Evolutionary conservation across 1,140 invertebrate species (phyloP), one percentile per base, ranked within the genome.

Genomic region (Glomeris maerens): DNA sequence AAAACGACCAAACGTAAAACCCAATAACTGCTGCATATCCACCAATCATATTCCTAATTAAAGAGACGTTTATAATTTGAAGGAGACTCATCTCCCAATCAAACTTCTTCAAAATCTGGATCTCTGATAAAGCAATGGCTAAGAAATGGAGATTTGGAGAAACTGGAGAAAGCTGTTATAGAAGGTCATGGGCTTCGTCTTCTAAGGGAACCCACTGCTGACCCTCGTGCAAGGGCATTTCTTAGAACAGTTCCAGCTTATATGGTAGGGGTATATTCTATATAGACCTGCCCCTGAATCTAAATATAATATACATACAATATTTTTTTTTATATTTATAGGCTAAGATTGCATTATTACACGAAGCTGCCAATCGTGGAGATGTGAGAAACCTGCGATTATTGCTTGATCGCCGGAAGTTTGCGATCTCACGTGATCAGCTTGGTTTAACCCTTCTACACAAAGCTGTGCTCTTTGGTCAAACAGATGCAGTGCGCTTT

Each of bases 401-500:
- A n/a, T 61, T 78, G 5, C 57, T 81, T 17, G 72, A 76, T 31
- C 68, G 77, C 52, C 76, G 74, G 57, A 76, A 74, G 57, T 68
- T 82, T 48, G 76, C 78, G 0, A 62, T 77, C 44, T 79, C 81
- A 21, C 78, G 79, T 58, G 83, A 88, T 64, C 70, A 75, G 23
- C 70, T 76, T n/a, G 83, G 84, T 2, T 74, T 78, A 26, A 79
- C 81, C 4, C 64, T 88, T 26, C 61, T 87, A 28, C 83, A 89
- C 66, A 84, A 89, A 65, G 80, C 83, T 0, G 75, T 89, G 5
- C 79, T 79, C 55, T 77, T 84, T 62, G 80, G 80, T 60, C 77
- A 80, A 58, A 74, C 67, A 47, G 76, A 83, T 36, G 79, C 88
- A 31, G 72, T 81, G 2, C 71, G 78, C 49, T 90, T 78, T 71